phyloP scores from a whole-genome alignment of 1,140 invertebrate genomes.

The Ostrea edulis region DNA sequence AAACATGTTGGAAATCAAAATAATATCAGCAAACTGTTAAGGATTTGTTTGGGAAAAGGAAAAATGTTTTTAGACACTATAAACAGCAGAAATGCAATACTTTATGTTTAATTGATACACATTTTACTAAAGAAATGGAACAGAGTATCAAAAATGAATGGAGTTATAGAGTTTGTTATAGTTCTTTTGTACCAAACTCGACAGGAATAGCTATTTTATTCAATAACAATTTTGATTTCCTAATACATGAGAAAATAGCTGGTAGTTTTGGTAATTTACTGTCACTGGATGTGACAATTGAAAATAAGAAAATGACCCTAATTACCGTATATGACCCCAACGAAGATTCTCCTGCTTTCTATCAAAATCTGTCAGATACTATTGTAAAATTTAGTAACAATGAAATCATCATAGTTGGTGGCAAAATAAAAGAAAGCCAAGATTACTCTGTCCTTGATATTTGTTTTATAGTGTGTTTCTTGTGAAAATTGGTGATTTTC shows the following conservation, averaged over 20 bases:
- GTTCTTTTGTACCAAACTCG: too few species aligned
- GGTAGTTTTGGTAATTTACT: neutral
- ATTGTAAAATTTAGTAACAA: too few species aligned
- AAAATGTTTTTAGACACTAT: conserved; percentile 32
- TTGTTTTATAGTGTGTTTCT: too few species aligned
- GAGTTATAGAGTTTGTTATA: conserved; percentile 31
- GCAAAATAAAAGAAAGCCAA: too few species aligned
- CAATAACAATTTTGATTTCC: conserved; percentile 39
- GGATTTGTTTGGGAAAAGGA: conserved; percentile 36
- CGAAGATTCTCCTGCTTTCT: too few species aligned
- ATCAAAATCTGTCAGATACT: neutral
- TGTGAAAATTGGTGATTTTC: too few species aligned
- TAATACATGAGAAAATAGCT: conserved; percentile 1
- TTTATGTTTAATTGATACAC: conserved; percentile 43
- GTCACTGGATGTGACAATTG: too few species aligned
- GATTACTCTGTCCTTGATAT: too few species aligned
- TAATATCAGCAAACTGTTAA: conserved; percentile 18
- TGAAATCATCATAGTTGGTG: too few species aligned
- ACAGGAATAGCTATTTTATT: conserved; percentile 43
- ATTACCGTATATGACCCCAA: conserved; percentile 31
- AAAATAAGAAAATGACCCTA: conserved; percentile 14
- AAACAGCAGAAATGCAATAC: conserved; percentile 42
- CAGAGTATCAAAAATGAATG: neutral
- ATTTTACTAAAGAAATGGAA: conserved; percentile 47
- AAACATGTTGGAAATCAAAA: conserved; percentile 11